Base-by-base conservation (phyloP, 1,140 invertebrate genomes). In the Drosophila subobscura region DNA sequence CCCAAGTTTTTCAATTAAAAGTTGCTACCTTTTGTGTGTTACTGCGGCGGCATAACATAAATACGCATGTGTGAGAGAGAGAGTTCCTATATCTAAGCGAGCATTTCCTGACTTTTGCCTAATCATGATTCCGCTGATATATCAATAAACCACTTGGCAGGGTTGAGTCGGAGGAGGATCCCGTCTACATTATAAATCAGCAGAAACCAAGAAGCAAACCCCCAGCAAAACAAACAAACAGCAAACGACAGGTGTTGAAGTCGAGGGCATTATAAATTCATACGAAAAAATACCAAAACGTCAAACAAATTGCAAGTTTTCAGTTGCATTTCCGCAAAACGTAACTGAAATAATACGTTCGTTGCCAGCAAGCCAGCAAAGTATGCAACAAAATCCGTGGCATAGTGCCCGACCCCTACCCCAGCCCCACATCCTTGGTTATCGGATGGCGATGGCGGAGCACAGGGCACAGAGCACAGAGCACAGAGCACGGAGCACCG, bases 1-100 rank as follows among this genome's bases (percentile, higher is more conserved):
- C 81, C 80, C 81, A 86, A 86, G 83, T 86, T 86, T 86, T 86
- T 86, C 83, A 86, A 86, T 88, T 86, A 88, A 88, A 86, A 86
- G 84, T 88, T 86, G 83, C 84, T 79, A 88, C 83, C 78, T 88
- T 88, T 86, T 86, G 70, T 86, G 83, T 88, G 84, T 83, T 79
- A 76, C 80, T 85, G 80, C 59, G 66, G 76, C 76, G 58, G 76
- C 71, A 79, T 76, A 81, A 77, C 81, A 88, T 88, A 88, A 88
- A 88, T 89, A 88, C 79, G 71, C 84, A 88, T 77, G 71, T 83
- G 78, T 67, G 74, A 54, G 51, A 71, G 78, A 64, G 74, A 54
- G 51, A 71, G 55, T 56, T 14, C 41, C 54, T 55, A 51, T 64
- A 33, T 56, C 23, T 33, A 49, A 46, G 54, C 68, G 44, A 44